Evolutionary conservation across 2,888 invertebrate species (phyloP).

Genomic region (Orchesella flavescens): DNA sequence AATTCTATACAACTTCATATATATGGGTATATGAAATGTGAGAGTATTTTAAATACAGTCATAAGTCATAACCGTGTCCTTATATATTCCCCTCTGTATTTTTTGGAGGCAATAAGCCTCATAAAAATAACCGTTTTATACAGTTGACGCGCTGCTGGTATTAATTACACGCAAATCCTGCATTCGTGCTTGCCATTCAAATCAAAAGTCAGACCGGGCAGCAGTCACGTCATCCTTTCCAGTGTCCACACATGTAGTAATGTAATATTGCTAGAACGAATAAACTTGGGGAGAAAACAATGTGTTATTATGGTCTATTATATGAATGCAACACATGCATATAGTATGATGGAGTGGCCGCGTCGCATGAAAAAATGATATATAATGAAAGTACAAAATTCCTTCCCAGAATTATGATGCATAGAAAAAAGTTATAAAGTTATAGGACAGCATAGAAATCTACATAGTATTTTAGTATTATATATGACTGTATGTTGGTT

Average conservation of each 20-base stretch:
- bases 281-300: conserved; percentile 17
- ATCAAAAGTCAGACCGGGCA: conserved; percentile 8
- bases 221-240: conserved; percentile 24
- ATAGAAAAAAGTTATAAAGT: neutral
- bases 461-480: no score
- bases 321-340: neutral
- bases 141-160: conserved; percentile 37
- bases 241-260: conserved; percentile 4
- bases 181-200: conserved; percentile 52
- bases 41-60: neutral
- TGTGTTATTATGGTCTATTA: neutral
- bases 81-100: neutral
- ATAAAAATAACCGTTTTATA: conserved; percentile 13
- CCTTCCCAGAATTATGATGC: conserved; percentile 8
- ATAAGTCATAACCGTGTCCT: neutral
- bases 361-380: no score
- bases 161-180: conserved; percentile 57
- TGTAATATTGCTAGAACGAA: neutral
- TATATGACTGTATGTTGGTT: no score
- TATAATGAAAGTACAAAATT: no score
- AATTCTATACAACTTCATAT: no score
- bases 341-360: no score
- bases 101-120: conserved; percentile 10
- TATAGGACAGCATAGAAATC: no score
- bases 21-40: no score